phyloP scores from a whole-genome alignment of 2,113 vertebrate genomes.

The Pseudois nayaur region DNA sequence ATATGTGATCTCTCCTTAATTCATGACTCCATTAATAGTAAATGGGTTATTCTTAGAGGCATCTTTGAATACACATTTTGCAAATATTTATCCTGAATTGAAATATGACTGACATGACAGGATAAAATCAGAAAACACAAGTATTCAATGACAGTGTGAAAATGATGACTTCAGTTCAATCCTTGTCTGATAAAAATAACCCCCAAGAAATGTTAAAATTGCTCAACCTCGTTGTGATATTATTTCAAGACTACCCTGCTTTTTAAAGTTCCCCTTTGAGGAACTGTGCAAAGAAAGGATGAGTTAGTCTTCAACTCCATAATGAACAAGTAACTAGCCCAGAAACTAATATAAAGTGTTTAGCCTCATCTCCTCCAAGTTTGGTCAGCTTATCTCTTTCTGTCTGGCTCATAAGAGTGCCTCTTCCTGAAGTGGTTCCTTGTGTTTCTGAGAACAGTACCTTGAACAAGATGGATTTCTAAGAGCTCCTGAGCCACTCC shows the following conservation, averaged over 20 bases:
- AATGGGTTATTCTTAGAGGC: not conserved
- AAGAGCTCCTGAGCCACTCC: not conserved
- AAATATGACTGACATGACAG: not conserved
- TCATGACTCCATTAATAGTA: not conserved
- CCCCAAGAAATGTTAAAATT: not conserved
- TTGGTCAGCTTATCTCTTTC: not conserved
- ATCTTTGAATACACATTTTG: not conserved
- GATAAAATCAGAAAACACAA: conserved; percentile 21
- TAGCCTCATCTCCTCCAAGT: not conserved
- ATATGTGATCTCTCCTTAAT: not conserved
- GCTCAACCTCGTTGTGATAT: not conserved
- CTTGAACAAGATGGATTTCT: not conserved
- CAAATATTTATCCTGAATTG: conserved; percentile 6
- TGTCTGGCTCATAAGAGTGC: not conserved
- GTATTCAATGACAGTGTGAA: conserved; percentile 13
- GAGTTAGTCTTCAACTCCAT: not conserved
- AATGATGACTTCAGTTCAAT: not conserved
- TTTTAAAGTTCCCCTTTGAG: not conserved
- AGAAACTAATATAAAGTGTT: not conserved
- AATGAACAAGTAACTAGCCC: not conserved
- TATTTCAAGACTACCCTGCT: not conserved
- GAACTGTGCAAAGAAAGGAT: not conserved
- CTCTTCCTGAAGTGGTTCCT: not conserved
- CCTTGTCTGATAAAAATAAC: conserved; percentile 24
- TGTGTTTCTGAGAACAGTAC: not conserved